These are phyloP conservation scores for Machaerirhynchus nigripectus DNA, from an alignment of 2,113 vertebrate species.

Conservation along the genomic window DNA sequence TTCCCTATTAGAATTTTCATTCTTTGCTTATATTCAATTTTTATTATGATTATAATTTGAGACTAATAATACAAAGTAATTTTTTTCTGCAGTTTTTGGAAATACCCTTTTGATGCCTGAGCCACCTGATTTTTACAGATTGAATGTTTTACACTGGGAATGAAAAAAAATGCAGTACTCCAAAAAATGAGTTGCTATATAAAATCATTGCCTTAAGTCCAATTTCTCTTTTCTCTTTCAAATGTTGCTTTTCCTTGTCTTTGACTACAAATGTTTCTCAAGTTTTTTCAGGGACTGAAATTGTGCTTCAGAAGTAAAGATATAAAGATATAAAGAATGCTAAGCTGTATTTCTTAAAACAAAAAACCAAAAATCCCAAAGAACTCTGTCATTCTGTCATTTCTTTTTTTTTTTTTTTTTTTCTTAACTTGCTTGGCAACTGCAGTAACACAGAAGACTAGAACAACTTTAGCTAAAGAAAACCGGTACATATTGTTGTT, in stretches of 20 bases:
- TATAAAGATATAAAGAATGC: neutral
- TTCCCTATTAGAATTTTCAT: neutral
- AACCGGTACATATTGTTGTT: neutral
- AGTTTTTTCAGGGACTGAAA: neutral
- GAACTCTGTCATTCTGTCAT: neutral
- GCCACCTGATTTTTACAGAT: neutral
- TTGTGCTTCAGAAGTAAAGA: neutral
- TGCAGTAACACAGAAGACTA: neutral
- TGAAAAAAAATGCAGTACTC: neutral
- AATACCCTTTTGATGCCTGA: neutral
- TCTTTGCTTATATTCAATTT: neutral
- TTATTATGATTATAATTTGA: neutral
- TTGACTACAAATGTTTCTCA: neutral
- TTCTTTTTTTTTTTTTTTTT: too few species aligned
- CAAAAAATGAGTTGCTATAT: neutral
- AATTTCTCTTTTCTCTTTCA: neutral
- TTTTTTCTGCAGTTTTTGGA: neutral
- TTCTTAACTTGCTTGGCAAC: neutral
- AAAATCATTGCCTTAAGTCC: neutral
- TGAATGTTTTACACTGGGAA: neutral
- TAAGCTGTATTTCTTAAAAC: neutral
- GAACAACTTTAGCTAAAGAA: neutral
- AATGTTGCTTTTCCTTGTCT: neutral
- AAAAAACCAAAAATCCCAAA: neutral
- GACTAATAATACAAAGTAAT: neutral